A percentile compares a stretch with the other conserved stretches of the same genome.
Conservation (phyloP, 2,797 vertebrate species). For the Hydrolagus colliei region DNA sequence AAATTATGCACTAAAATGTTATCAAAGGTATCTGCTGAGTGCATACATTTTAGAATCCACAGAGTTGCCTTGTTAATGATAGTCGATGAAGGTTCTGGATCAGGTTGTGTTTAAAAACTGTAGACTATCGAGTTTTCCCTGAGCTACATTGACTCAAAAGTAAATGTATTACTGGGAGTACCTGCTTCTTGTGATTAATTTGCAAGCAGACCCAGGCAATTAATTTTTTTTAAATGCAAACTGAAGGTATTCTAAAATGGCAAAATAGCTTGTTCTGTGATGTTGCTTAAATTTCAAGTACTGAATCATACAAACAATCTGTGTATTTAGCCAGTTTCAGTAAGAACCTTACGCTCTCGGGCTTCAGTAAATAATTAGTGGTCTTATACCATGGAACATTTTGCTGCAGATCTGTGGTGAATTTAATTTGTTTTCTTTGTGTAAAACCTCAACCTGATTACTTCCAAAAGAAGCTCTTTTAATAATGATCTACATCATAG, state of each 20-base stretch:
- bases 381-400: conserved; percentile 67
- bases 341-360: conserved; percentile 43
- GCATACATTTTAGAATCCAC: not conserved
- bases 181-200: conserved; percentile 16
- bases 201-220: not conserved
- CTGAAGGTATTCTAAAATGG: not conserved
- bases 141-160: not conserved
- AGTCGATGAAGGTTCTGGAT: not conserved
- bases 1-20: not conserved
- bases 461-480: conserved; percentile 54
- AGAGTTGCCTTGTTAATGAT: not conserved
- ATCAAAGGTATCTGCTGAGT: not conserved
- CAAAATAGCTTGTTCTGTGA: conserved; percentile 17
- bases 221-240: not conserved
- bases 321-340: conserved; percentile 37
- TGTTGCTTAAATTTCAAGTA: conserved; percentile 4
- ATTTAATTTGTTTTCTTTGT: conserved; percentile 45
- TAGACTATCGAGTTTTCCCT: not conserved
- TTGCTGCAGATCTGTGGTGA: conserved; percentile 46
- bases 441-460: conserved; percentile 41
- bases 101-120: not conserved
- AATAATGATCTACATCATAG: not conserved
- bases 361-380: conserved; percentile 59
- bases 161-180: conserved; percentile 14
- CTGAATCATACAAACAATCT: conserved; percentile 9